Evolutionary conservation across 2,888 invertebrate genomes (phyloP), one percentile per base, ranked within the genome.

Genomic region (Phaedon cochleariae): DNA sequence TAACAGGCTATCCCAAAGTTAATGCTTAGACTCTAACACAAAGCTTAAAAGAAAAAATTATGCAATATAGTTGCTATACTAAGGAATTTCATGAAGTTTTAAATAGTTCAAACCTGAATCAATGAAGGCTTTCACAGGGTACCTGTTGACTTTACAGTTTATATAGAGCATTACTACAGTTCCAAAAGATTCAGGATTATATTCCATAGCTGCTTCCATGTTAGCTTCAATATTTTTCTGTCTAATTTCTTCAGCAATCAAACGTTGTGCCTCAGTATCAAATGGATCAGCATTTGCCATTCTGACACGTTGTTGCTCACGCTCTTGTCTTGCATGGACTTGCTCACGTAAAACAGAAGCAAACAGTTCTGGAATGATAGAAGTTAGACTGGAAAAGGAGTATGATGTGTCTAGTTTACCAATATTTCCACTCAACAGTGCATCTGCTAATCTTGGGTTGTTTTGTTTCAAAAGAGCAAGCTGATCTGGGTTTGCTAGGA

Each of bases 141-240:
- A 91, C 41, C 97, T 97, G 85, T 99, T 99, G 0, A 99, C 98
- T 83, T 91, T 92, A 83, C 98, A 97, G 82, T 98, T 95, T 67
- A 99, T 97, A 83, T 99, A 93, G 75, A 99, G 87, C 99, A 99
- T 98, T 53, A 95, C 93, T 49, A 99, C 98, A 31, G 96, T 95
- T 63, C 97, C 98, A 84, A 98, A 98, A 49, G 95, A 96, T 85
- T 99, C 99, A 0, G 99, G 99, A 84, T 97, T 96, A 82, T 96
- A 96, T 81, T 99, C 98, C 90, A 98, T 96, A 0, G 98, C 98
- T 0, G 96, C 96, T 81, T 98, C 96, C 97, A 98, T 98, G 80
- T 98, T 98, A 0, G 96, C 95, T 83, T 98, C 96, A 69, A 98
- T 96, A 83, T 98, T 98, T 81, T 97, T 94, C 79, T 93, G 95